A percentile compares a stretch with the other conserved stretches of the same genome.
Evolutionary conservation across 1,140 invertebrate genomes (phyloP).

Genomic region (Vollenhovia emeryi): DNA sequence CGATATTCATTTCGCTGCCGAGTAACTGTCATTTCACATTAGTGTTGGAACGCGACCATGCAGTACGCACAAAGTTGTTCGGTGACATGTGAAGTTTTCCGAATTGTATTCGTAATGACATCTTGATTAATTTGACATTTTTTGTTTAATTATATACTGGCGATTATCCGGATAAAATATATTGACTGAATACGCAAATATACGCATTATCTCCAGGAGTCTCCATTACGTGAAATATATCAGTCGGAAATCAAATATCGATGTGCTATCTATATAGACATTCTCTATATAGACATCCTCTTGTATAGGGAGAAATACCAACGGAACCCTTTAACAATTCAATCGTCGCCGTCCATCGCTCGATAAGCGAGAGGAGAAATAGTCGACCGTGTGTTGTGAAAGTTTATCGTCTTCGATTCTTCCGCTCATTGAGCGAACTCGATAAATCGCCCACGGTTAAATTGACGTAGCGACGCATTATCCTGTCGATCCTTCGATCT

Average conservation of each 20-base stretch:
- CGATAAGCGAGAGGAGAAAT: constrained; percentile 8
- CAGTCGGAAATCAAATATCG: not conserved
- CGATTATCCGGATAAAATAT: not conserved
- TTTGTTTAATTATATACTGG: not conserved
- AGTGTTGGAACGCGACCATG: too few relatives aligned
- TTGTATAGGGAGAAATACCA: not conserved
- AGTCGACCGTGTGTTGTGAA: not conserved
- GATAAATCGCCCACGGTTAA: constrained; percentile 8
- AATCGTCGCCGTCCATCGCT: constrained; percentile 12
- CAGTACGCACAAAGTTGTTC: too few relatives aligned
- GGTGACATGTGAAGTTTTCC: not conserved
- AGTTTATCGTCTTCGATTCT: constrained; percentile 1
- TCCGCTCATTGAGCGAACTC: not conserved
- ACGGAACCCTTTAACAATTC: constrained; percentile 6
- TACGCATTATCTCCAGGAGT: not conserved
- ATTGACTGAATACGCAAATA: not conserved
- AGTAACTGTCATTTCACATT: too few relatives aligned
- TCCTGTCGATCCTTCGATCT: not conserved
- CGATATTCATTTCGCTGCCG: too few relatives aligned
- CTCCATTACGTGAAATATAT: not conserved
- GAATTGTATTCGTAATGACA: not conserved
- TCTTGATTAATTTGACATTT: not conserved
- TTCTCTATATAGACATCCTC: not conserved
- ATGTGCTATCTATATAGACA: not conserved
- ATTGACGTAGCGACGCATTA: constrained; percentile 28